Evolutionary conservation across 2,888 invertebrate species (phyloP).

Genomic region (Neoitamus cyanurus): DNA sequence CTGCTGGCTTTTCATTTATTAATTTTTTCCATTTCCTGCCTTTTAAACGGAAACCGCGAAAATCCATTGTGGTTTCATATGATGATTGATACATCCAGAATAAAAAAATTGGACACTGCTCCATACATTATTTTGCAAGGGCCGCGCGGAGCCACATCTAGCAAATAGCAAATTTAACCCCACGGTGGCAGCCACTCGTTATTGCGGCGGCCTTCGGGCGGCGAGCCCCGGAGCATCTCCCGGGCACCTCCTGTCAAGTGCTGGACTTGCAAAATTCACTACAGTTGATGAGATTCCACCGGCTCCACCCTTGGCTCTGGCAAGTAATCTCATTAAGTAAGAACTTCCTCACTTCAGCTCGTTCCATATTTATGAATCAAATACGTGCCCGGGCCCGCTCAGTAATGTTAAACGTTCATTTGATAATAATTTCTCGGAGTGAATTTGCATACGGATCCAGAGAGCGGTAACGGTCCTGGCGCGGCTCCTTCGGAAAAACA

Average conservation of each 20-base stretch:
- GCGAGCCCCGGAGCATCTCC: not conserved
- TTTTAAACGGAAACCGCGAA: conserved; percentile 44
- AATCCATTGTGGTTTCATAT: conserved; percentile 42
- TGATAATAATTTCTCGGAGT: conserved; percentile 42
- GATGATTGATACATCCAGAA: conserved; percentile 41
- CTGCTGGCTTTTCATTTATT: conserved; percentile 37
- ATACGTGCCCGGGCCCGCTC: conserved; percentile 34
- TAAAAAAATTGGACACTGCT: conserved; percentile 34
- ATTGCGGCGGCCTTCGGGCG: not conserved
- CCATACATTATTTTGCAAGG: not conserved
- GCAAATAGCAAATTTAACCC: conserved; percentile 3
- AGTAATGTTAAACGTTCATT: conserved; percentile 44
- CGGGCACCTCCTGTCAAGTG: conserved; percentile 18
- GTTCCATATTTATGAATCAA: conserved; percentile 46
- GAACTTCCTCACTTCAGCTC: conserved; percentile 43
- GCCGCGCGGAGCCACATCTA: not conserved
- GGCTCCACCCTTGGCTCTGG: not conserved
- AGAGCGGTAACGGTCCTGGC: not conserved
- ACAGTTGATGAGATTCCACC: conserved; percentile 33
- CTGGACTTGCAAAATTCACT: conserved; percentile 40
- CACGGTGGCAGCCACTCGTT: not conserved
- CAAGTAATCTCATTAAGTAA: conserved; percentile 43
- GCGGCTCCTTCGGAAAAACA: conserved; percentile 32
- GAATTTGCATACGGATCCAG: conserved; percentile 35
- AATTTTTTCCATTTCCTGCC: conserved; percentile 46